phyloP scores from a whole-genome alignment of 2,888 invertebrate genomes.

The Ormia ochracea region DNA sequence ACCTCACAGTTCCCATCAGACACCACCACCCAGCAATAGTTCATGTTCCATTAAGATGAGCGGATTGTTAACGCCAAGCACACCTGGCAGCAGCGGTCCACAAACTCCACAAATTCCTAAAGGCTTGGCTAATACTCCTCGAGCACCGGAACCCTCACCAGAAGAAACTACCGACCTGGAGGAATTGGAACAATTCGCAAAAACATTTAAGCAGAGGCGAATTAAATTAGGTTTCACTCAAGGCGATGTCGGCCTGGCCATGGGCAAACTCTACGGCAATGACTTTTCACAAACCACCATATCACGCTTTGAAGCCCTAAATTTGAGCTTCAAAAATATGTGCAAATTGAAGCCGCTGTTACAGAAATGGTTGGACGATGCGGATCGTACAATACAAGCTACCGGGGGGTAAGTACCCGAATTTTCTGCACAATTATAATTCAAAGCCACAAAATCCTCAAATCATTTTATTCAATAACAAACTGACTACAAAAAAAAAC shows the following conservation, averaged over 20 bases:
- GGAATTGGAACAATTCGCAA: conserved; percentile 98
- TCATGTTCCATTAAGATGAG: conserved; percentile 74
- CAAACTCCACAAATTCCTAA: conserved; percentile 79
- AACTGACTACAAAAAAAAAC: too few species aligned
- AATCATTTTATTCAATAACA: too few species aligned
- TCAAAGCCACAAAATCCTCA: too few species aligned
- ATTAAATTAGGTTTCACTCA: conserved; percentile 99
- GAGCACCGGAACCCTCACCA: conserved; percentile 88
- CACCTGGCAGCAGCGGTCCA: conserved; percentile 76
- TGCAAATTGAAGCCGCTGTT: conserved; percentile 98
- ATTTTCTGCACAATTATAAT: too few species aligned
- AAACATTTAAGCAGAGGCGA: conserved; percentile 97
- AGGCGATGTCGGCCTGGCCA: conserved; percentile 98
- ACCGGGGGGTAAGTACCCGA: conserved; percentile 79
- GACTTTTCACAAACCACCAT: conserved; percentile 99
- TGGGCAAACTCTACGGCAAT: conserved; percentile 98
- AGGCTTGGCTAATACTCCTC: conserved; percentile 78
- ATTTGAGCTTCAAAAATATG: conserved; percentile 99
- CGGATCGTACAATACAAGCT: conserved; percentile 87
- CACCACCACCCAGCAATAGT: conserved; percentile 77
- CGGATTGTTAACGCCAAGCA: conserved; percentile 80
- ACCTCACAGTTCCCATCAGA: conserved; percentile 67
- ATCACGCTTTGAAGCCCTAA: conserved; percentile 97
- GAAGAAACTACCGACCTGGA: conserved; percentile 98
- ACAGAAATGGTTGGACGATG: conserved; percentile 98